A percentile compares a stretch with the other conserved stretches of the same genome.
Evolutionary conservation across 2,113 vertebrate genomes (phyloP).

Genomic region (Xenotilapia longispinis): DNA sequence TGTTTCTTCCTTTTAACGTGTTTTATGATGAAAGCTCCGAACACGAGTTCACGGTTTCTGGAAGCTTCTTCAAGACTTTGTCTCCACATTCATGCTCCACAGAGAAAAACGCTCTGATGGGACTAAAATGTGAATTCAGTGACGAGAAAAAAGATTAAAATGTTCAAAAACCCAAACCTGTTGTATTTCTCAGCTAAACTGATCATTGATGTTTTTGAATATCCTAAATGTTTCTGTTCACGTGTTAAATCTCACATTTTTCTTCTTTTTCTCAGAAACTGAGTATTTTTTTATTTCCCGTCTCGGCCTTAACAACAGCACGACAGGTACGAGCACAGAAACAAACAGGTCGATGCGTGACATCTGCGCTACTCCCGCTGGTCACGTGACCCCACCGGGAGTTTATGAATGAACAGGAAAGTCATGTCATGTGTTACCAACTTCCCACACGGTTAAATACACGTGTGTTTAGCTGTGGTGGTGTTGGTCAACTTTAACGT

Average conservation of each 20-base stretch:
- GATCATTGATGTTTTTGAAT: background rate
- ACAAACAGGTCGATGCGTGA: conserved; percentile 4
- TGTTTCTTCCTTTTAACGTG: rapidly evolving
- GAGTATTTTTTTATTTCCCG: background rate
- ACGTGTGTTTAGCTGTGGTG: rapidly evolving
- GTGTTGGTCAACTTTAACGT: background rate
- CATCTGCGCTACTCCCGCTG: background rate
- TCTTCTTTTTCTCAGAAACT: background rate
- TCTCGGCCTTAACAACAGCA: background rate
- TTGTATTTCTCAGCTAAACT: background rate
- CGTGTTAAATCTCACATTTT: background rate
- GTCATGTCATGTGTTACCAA: background rate
- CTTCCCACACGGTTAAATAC: background rate
- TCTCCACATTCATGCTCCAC: background rate
- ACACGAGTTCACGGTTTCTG: background rate
- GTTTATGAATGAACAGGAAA: background rate
- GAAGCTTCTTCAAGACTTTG: rapidly evolving
- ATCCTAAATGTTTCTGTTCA: background rate
- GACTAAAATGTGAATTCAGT: background rate
- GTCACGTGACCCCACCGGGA: background rate
- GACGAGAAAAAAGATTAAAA: no score
- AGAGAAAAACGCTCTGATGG: background rate
- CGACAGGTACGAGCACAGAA: background rate
- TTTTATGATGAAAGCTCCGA: background rate
- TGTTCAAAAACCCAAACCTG: background rate